Evolutionary conservation across 2,113 vertebrate genomes (phyloP), one percentile per base, ranked within the genome.

Genomic region (Himantopus leucocephalus): DNA sequence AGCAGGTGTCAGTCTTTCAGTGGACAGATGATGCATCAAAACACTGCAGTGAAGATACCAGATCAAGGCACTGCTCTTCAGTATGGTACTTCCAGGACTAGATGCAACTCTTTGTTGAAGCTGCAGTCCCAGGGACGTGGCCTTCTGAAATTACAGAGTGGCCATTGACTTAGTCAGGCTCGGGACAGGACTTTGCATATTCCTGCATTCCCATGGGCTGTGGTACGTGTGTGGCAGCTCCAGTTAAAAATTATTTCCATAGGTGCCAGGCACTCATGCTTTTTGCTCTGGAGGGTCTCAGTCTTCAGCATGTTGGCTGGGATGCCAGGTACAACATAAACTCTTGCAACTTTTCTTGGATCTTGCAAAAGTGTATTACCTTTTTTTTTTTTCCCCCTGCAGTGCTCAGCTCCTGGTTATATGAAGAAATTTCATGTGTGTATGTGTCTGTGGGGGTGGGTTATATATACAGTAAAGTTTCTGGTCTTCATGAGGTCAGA

Each of bases 201-300:
- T 82, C 13, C 56, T 58, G 20, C 35, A 26, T 58, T 82, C 48
- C 58, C 45, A 20, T 6, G 20, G 26, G 41, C 50, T 85, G 63
- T 0, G 0, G 21, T 12, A 45, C 0, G 0, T 66, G 18, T 60
- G 72, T 62, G 60, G 68, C 63, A 90, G 39, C 32, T 78, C 19
- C 50, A 73, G 13, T 27, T 52, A 34, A 83, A 92, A 78, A 30
- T 11, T 81, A 34, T 91, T 95, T 73, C 72, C 63, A 86, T 41
- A 85, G 62, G 41, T 87, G 67, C 59, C 85, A 93, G 58, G 17
- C 6, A 21, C 43, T 89, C 3, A 2, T 32, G 52, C 2, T 72
- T 85, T 94, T 82, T 75, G 34, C 53, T 85, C 39, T 72, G 53
- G 27, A 86, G 17, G 7, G 30, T 52, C 72, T 75, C 73, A 47